Evolutionary conservation across 2,888 invertebrate species (phyloP), one percentile per base, ranked within the genome.

Genomic region (Agapostemon virescens): DNA sequence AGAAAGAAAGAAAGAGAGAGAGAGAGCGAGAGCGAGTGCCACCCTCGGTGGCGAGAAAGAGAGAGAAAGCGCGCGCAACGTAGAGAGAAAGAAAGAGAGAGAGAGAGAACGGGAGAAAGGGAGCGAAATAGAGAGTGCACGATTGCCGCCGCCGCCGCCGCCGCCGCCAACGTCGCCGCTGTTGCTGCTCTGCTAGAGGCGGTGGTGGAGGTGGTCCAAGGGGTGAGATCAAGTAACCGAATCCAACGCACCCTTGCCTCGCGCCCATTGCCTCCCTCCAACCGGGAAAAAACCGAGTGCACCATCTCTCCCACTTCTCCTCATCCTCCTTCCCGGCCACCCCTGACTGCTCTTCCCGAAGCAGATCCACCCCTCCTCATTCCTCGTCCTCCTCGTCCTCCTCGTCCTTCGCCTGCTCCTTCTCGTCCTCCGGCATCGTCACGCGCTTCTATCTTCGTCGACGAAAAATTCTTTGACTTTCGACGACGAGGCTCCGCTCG

Each of bases 221-320:
- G 87, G 88, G 89, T 87, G 90, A 89, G 90, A 89, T 89, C 91
- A 90, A 92, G 92, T 92, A 92, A 92, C 92, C 92, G 92, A 92
- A 92, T 91, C 92, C 91, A 89, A 90, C 90, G 90, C 90, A 90
- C 90, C 90, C 91, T 88, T 88, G 87, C 89, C 86, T 89, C 88
- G 84, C 86, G 82, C 86, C 87, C 84, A 82, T 78, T 79, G 81
- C 83, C 87, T 79, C 82, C 85, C 80, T 75, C 83, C 77, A 40
- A 55, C 81, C 79, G 77, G 86, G 87, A 89, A 89, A 90, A 90
- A 90, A 88, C 86, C 79, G 88, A 88, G 86, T 86, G 87, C 88
- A 88, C 88, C 84, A 85, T 85, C 85, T 71, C 88, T 84, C 85
- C 87, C 88, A 84, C 89, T 84, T 83, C 77, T 80, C 58, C 78